Conservation (phyloP, 2,797 vertebrate genomes). For the Halcyon chelicuti region DNA sequence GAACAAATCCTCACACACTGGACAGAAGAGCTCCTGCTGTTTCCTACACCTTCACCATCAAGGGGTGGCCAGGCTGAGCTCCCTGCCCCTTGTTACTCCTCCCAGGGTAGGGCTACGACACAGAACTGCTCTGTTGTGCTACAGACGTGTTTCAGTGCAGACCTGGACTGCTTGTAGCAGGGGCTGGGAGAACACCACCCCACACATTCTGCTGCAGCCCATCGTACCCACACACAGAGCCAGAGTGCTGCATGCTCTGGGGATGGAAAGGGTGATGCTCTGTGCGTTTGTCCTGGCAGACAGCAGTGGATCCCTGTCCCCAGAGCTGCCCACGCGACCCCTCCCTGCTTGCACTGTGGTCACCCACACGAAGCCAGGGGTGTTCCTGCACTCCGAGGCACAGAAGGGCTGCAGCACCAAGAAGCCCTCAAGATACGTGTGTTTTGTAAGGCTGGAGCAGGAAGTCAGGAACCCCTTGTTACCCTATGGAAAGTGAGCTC, state of each 20-base stretch:
- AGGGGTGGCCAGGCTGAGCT: neutral
- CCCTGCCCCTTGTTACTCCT: neutral
- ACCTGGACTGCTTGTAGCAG: neutral
- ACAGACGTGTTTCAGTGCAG: neutral
- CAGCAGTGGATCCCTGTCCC: neutral
- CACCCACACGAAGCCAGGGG: neutral
- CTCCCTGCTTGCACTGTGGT: neutral
- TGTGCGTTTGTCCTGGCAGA: fast-evolving
- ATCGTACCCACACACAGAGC: neutral
- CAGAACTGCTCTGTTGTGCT: neutral
- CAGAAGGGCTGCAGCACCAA: neutral
- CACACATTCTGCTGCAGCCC: neutral
- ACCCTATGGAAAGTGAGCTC: neutral
- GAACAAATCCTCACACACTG: neutral
- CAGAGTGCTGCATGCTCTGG: neutral
- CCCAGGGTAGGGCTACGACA: neutral
- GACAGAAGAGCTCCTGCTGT: neutral
- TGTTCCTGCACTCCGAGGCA: neutral
- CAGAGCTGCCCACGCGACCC: neutral
- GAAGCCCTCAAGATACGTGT: fast-evolving
- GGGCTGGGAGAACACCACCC: neutral
- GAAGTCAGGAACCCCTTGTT: neutral
- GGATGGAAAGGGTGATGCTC: neutral
- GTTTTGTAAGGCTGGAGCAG: neutral
- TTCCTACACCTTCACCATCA: neutral